phyloP scores from a whole-genome alignment of 2,797 vertebrate genomes.

The Mallotus villosus region DNA sequence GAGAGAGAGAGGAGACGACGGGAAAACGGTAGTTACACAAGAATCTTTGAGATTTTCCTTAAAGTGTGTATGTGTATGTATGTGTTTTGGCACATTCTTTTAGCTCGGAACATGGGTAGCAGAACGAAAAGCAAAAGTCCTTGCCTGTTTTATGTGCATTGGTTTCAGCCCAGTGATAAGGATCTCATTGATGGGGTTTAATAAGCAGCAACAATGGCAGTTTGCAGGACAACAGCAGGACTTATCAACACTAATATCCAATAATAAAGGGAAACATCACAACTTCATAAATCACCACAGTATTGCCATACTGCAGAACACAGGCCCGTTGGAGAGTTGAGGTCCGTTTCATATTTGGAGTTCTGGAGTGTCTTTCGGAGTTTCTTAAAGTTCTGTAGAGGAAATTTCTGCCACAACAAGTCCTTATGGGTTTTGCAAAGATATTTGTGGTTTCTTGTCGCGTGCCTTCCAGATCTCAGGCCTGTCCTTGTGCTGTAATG shows the following conservation, averaged over 20 bases:
- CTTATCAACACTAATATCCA: constrained; percentile 55
- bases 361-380: neutral
- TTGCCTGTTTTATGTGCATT: constrained; percentile 26
- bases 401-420: neutral
- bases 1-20: neutral
- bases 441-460: neutral
- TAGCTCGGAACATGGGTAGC: constrained; percentile 15
- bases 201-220: constrained; percentile 25
- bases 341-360: neutral
- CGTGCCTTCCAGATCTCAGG: neutral
- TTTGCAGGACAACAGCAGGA: constrained; percentile 64
- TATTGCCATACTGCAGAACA: neutral
- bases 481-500: neutral
- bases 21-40: constrained; percentile 19
- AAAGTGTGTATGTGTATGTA: constrained; percentile 15
- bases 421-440: neutral
- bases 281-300: neutral
- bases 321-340: neutral
- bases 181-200: constrained; percentile 10
- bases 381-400: neutral
- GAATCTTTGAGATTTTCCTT: constrained; percentile 22
- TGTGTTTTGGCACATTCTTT: constrained; percentile 47
- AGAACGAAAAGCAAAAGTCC: constrained; percentile 14
- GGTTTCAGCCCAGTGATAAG: constrained; percentile 26
- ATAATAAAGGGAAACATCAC: neutral